These are phyloP conservation scores for Gorilla gorilla DNA, from an alignment of 2,113 vertebrate genomes.

Conservation along the genomic window DNA sequence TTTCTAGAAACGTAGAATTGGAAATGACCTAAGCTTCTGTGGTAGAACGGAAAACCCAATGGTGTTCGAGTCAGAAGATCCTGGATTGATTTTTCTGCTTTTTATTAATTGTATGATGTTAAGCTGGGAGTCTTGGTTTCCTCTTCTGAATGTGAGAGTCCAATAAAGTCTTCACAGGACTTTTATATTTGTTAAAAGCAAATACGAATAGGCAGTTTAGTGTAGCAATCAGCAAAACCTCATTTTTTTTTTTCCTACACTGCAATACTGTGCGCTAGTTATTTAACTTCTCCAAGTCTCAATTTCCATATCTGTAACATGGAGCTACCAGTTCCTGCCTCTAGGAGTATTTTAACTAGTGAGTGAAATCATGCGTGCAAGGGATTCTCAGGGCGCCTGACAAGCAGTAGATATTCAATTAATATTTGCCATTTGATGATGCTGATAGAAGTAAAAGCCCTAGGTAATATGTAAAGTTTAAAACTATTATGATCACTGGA, in stretches of 20 bases:
- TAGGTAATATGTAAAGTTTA: neutral
- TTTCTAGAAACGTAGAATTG: slow-evolving; percentile 56
- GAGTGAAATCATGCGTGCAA: neutral
- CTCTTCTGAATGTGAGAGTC: neutral
- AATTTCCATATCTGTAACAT: neutral
- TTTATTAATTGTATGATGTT: neutral
- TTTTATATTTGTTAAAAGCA: neutral
- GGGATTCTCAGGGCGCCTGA: neutral
- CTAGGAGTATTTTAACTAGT: neutral
- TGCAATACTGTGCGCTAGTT: neutral
- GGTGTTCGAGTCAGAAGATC: neutral
- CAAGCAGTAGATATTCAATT: neutral
- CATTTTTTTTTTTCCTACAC: neutral
- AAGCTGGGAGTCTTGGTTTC: neutral
- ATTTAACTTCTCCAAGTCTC: neutral
- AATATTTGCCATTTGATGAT: neutral
- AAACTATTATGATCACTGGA: neutral
- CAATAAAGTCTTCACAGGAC: neutral
- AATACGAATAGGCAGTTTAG: neutral
- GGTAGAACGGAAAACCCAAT: neutral
- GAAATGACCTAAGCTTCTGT: slow-evolving; percentile 1
- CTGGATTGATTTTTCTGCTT: neutral
- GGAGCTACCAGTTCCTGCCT: neutral
- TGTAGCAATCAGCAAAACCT: neutral
- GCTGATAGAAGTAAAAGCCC: neutral